Conservation (phyloP, 2,888 invertebrate genomes). For the Exocentrus adspersus region DNA sequence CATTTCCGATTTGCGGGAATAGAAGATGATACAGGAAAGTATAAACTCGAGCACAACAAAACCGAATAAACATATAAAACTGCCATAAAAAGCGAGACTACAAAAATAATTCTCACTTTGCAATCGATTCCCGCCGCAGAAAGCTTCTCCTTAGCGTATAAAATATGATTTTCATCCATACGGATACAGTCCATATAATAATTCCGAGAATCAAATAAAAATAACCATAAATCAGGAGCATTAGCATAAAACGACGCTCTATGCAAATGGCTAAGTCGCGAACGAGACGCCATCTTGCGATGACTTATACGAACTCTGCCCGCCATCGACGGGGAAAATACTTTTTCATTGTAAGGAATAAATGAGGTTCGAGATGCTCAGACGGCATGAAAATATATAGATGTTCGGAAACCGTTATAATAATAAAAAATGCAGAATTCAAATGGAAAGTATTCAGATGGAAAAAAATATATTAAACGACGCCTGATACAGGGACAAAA, state of each 20-base stretch:
- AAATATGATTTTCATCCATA: slow-evolving; percentile 66
- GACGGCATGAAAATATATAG: slow-evolving; percentile 1
- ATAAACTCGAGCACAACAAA: slow-evolving; percentile 25
- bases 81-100: slow-evolving; percentile 54
- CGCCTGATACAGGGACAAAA: too few species aligned
- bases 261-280: slow-evolving; percentile 59
- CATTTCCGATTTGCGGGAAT: slow-evolving; percentile 4
- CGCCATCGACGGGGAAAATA: slow-evolving; percentile 23
- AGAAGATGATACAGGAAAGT: slow-evolving; percentile 34
- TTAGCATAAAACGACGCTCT: slow-evolving; percentile 63
- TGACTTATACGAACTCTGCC: slow-evolving; percentile 36
- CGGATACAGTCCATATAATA: slow-evolving; percentile 67
- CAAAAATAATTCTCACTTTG: slow-evolving; percentile 58
- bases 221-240: slow-evolving; percentile 63
- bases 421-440: too few species aligned
- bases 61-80: slow-evolving; percentile 57
- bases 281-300: slow-evolving; percentile 42
- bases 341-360: slow-evolving; percentile 28
- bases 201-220: slow-evolving; percentile 66
- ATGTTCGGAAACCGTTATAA: not conserved
- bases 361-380: slow-evolving; percentile 20
- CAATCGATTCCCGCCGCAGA: slow-evolving; percentile 56
- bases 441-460: too few species aligned
- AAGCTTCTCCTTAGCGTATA: slow-evolving; percentile 57
- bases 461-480: too few species aligned